A percentile compares a stretch with the other conserved stretches of the same genome.
These are phyloP conservation scores for Scolopax rusticola DNA, from an alignment of 2,797 vertebrate species.

Conservation along the genomic window DNA sequence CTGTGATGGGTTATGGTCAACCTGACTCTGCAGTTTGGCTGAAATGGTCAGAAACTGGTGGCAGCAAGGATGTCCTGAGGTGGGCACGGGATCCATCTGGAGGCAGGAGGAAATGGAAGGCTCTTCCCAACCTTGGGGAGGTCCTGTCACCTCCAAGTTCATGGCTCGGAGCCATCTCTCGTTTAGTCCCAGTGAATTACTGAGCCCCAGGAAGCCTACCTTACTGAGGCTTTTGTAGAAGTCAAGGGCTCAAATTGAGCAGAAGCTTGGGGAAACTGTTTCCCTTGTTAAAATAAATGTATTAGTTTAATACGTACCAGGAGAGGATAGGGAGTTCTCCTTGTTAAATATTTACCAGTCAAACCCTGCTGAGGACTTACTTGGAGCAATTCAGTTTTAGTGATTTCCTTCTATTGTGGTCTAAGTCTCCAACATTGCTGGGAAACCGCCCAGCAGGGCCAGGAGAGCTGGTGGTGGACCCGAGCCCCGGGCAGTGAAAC, in stretches of 20 bases:
- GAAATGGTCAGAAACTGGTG: not conserved
- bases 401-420: slow-evolving; percentile 70
- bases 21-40: not conserved
- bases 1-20: rapidly evolving
- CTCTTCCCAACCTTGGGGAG: slow-evolving; percentile 6
- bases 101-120: not conserved
- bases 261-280: slow-evolving; percentile 66
- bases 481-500: rapidly evolving
- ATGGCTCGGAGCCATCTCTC: slow-evolving; percentile 67
- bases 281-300: slow-evolving; percentile 78
- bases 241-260: slow-evolving; percentile 67
- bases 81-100: not conserved
- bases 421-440: slow-evolving; percentile 32
- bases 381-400: slow-evolving; percentile 69
- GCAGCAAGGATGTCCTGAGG: not conserved
- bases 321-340: slow-evolving; percentile 76
- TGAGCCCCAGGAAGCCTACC: slow-evolving; percentile 58
- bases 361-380: slow-evolving; percentile 72
- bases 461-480: not conserved
- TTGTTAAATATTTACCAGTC: slow-evolving; percentile 79
- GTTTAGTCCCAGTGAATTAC: slow-evolving; percentile 66
- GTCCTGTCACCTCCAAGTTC: slow-evolving; percentile 14
- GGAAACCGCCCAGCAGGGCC: not conserved
- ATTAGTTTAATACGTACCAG: slow-evolving; percentile 76
- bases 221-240: slow-evolving; percentile 55